Conservation (phyloP, 1,140 invertebrate genomes). For the Temnothorax nylanderi region DNA sequence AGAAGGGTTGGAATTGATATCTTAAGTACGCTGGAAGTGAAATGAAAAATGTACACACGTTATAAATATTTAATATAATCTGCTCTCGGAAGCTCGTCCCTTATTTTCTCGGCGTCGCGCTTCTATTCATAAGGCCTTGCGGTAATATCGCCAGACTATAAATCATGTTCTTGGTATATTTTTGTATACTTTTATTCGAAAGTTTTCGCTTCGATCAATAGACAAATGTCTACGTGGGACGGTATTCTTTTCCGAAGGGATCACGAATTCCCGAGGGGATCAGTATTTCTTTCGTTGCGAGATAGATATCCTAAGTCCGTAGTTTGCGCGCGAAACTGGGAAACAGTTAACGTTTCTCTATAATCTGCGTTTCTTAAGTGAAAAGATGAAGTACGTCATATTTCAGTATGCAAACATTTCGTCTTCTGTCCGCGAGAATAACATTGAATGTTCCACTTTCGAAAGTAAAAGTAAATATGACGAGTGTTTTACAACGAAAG, state of each 20-base stretch:
- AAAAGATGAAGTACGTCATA: constrained; percentile 26
- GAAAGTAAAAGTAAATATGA: background rate
- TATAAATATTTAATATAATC: constrained; percentile 54
- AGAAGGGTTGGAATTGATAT: constrained; percentile 4
- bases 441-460: constrained; percentile 12
- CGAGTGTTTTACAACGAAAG: background rate
- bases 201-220: constrained; percentile 25
- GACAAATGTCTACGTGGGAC: constrained; percentile 11
- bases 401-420: constrained; percentile 1
- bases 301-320: constrained; percentile 6
- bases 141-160: constrained; percentile 44
- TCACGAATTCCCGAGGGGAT: constrained; percentile 18
- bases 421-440: background rate
- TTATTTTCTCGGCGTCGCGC: constrained; percentile 18
- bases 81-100: constrained; percentile 8
- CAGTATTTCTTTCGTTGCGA: constrained; percentile 19
- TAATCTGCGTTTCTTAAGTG: constrained; percentile 1
- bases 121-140: constrained; percentile 34
- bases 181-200: constrained; percentile 35
- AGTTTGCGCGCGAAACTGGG: constrained; percentile 24
- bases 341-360: background rate
- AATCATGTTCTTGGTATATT: constrained; percentile 6
- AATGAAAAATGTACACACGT: constrained; percentile 25
- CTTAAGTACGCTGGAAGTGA: background rate
- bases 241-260: constrained; percentile 17